These are phyloP conservation scores for Gila orcuttii DNA, from an alignment of 2,113 vertebrate genomes.

Conservation along the genomic window DNA sequence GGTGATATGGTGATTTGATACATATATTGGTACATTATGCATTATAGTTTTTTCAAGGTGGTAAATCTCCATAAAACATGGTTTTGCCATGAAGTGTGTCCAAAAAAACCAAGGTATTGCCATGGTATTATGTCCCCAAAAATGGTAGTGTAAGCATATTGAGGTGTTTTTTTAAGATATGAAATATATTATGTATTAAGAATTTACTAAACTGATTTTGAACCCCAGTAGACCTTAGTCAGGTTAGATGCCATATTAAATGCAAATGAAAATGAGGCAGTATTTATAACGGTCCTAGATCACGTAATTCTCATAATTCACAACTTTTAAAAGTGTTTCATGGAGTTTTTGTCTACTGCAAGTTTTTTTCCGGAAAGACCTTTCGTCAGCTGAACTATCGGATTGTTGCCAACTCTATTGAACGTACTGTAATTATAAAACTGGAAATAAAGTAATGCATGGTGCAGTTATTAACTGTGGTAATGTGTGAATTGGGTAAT, in stretches of 20 bases:
- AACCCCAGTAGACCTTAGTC: too few species aligned
- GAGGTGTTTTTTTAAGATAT: too few species aligned
- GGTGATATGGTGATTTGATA: not conserved
- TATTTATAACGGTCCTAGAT: too few species aligned
- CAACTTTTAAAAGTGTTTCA: too few species aligned
- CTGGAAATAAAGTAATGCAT: not conserved
- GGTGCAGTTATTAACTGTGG: not conserved
- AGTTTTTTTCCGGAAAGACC: too few species aligned
- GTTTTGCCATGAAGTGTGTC: not conserved
- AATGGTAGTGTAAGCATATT: not conserved
- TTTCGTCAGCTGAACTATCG: too few species aligned
- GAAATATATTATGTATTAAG: not conserved
- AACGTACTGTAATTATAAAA: too few species aligned
- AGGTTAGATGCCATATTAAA: too few species aligned
- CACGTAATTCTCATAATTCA: too few species aligned
- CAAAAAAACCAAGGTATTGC: not conserved
- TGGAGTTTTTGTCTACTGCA: too few species aligned
- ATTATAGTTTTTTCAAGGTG: not conserved
- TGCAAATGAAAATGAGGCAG: too few species aligned
- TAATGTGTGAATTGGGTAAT: conserved; percentile 33
- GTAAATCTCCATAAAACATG: not conserved
- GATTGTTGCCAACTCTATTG: too few species aligned
- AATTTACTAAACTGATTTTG: not conserved
- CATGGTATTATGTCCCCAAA: not conserved
- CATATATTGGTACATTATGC: not conserved